Base-by-base conservation (phyloP, 2,888 invertebrate species). In the Anaspis maculata region DNA sequence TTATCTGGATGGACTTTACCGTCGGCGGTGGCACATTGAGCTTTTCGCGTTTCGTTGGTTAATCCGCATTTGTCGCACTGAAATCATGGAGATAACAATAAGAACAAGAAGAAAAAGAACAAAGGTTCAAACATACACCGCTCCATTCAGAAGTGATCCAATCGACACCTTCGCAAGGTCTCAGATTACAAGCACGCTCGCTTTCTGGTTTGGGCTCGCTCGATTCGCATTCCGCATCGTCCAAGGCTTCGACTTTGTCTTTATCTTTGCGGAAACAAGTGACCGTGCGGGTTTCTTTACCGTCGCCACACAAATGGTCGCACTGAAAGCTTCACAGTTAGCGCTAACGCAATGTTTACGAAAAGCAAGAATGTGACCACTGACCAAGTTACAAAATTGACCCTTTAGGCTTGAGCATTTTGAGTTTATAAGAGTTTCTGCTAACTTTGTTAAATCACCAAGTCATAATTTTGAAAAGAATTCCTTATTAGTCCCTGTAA, bases 101-200 rank as follows among this genome's bases (percentile, higher is more conserved):
- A 7, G 5, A 11, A 11, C 32, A 25, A 35, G 27, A 31, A 22
- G 7, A 9, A n/a, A n/a, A n/a, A 16, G 15, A 25, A 14, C 9
- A 6, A 23, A 4, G 11, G 3, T 12, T 25, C 10, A 2, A 12
- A 67, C 77, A 76, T 68, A 94, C 94, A 49, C 90, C 88, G 48
- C 77, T 77, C 94, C 94, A 95, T 24, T 82, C 78, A 0, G 89
- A 80, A 4, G 79, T 67, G 30, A 91, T 77, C 91, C 92, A 95
- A 60, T 92, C 92, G 6, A 91, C 80, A 3, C 92, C 94, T 37
- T 85, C 87, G 57, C 94, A 95, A 0, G 91, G 88, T 27, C 83
- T 70, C 53, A 87, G 45, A 46, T 78, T 72, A 58, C 96, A 96
- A 9, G 68, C 40, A 53, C 79, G 76, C 44, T 82, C 79, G 1